Percentiles rank a stretch among this genome's conserved stretches.
These are phyloP conservation scores for Toxostoma redivivum DNA, from an alignment of 2,113 vertebrate species.

Conservation along the genomic window DNA sequence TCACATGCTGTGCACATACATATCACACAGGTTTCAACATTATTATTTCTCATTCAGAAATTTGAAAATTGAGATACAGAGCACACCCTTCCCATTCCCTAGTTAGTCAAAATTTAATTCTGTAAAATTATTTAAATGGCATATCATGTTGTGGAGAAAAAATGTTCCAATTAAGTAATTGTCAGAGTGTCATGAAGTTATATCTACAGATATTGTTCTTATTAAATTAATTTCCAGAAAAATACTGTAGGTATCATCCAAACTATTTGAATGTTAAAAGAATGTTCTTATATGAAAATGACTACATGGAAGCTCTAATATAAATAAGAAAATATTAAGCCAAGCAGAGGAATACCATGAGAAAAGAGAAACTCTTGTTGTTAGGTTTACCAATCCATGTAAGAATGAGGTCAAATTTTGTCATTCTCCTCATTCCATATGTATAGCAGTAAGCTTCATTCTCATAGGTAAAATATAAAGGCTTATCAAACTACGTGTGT, in stretches of 20 bases:
- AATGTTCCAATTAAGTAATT: background rate
- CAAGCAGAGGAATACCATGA: background rate
- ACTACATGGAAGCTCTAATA: background rate
- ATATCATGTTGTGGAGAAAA: background rate
- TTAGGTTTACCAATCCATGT: background rate
- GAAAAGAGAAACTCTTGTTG: background rate
- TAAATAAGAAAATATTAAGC: background rate
- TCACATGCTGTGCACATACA: background rate
- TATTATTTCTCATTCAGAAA: constrained; percentile 22
- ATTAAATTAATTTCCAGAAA: background rate
- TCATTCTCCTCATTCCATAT: background rate
- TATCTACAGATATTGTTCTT: background rate
- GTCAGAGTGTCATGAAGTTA: background rate
- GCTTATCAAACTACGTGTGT: background rate
- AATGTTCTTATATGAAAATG: background rate
- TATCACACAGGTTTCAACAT: background rate
- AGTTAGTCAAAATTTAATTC: background rate
- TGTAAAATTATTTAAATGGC: background rate
- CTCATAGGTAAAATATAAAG: background rate
- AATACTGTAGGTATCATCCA: background rate
- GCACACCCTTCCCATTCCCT: background rate
- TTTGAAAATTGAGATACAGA: background rate
- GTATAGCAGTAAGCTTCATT: background rate
- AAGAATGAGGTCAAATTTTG: background rate
- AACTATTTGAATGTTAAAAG: background rate